Evolutionary conservation across 2,797 vertebrate species (phyloP), one percentile per base, ranked within the genome.

Genomic region (Anabacerthia variegaticeps): DNA sequence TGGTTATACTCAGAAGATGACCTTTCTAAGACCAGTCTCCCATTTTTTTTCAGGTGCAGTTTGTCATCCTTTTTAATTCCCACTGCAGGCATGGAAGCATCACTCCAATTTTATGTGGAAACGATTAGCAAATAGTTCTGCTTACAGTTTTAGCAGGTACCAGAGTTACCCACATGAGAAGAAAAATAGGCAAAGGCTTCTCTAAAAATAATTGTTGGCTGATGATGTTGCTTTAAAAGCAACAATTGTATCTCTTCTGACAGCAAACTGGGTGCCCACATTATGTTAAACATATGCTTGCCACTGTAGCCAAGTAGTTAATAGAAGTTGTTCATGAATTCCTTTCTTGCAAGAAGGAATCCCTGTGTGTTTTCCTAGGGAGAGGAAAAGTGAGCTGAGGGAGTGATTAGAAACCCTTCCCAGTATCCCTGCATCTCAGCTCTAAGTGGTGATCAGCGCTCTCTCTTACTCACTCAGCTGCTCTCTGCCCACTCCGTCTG

Each of bases 401-500:
- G 59, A 56, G 41, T 0, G 1, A 30, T 77, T 68, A 73, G 76
- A 86, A 84, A 55, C 37, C 22, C 9, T 74, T 77, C 36, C 26
- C 6, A 7, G 16, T n/a, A 16, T 51, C 23, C 17, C 55, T 58
- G 76, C 26, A 12, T 34, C 80, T 72, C 48, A 48, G 67, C 65
- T 78, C 56, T 56, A 9, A 46, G 41, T 58, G 83, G 48, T 59
- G 43, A 34, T 84, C 85, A 80, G 61, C 91, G 61, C 91, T 58
- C 41, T 87, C 30, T 75, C 18, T 61, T 62, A 41, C 54, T 72
- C 34, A 88, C 67, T 62, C 93, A 91, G 79, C 81, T 9, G 10
- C 30, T 63, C 62, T 86, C 92, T 96, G 91, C 87, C 93, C 72
- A 36, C 90, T 92, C 83, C 90, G 90, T 95, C 93, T 96, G 66